Evolutionary conservation across 2,797 vertebrate species (phyloP), one percentile per base, ranked within the genome.

Genomic region (Myotis vivesi): DNA sequence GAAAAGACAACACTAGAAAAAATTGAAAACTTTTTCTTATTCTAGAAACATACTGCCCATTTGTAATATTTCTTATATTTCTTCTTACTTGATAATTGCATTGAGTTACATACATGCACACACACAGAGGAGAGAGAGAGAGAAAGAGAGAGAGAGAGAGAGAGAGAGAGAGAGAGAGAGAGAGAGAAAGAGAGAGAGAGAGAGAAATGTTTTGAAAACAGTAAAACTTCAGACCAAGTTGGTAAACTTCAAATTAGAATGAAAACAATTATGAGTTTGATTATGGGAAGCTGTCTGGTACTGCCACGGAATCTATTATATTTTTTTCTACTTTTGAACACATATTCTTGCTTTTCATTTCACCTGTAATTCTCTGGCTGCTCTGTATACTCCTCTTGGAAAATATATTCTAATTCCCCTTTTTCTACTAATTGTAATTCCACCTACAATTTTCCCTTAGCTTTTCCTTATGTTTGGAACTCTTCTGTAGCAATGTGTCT

Each of bases 1-100:
- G 15, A 89, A 89, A 81, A 66, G 49, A 83, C 23, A 59, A 87
- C 46, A 79, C 1, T 62, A 75, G 41, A 55, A 96, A 95, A 95
- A 76, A 28, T 11, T 28, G 23, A 91, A 91, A 87, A 81, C 3
- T 25, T 82, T 81, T 62, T 41, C 38, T 95, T 77, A 6, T 84
- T 30, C 25, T 89, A 55, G 33, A 87, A 44, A 83, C 0, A 4
- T 73, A 16, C 23, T 92, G 25, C 4, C 55, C 46, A 23, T 89
- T 83, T 76, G 6, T 33, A 72, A 81, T 66, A 93, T 72, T 79
- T 80, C 8, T 0, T 72, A 17, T 83, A 28, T 55, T 84, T 96
- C 57, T 90, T 77, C 44, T 91, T 17, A 90, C 5, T 41, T 75
- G 15, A 86, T 84, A 83, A 80, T 88, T 79, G 55, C 5, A 59